phyloP scores from a whole-genome alignment of 2,113 vertebrate species.

The Laticauda laticaudata region DNA sequence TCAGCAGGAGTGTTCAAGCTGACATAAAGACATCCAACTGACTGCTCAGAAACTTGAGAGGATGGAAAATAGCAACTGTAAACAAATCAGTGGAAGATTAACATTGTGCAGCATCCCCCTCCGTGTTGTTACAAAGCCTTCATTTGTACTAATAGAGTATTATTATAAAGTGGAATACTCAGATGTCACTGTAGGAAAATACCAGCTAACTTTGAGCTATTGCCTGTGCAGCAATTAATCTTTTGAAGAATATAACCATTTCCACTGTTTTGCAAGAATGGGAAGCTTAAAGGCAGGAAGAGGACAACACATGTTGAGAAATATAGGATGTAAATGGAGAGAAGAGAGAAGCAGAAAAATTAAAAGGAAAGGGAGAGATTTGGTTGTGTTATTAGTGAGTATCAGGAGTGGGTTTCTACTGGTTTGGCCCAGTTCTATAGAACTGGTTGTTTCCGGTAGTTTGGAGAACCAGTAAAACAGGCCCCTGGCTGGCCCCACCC shows the following conservation, averaged over 20 bases:
- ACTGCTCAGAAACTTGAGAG: not conserved
- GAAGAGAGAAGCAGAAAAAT: not conserved
- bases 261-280: not conserved
- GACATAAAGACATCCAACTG: not conserved
- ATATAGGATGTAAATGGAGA: not conserved
- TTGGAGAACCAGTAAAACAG: no score
- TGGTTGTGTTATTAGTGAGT: not conserved
- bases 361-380: not conserved
- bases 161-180: not conserved
- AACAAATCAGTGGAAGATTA: not conserved
- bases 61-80: not conserved
- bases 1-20: not conserved
- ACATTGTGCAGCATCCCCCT: not conserved
- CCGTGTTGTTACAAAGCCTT: not conserved
- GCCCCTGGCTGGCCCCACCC: no score
- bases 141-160: not conserved
- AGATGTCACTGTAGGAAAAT: not conserved
- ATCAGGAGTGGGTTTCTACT: no score
- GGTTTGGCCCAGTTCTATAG: no score
- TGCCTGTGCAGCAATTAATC: not conserved
- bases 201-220: not conserved
- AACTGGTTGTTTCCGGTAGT: no score
- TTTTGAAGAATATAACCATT: not conserved
- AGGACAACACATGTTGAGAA: not conserved
- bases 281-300: not conserved